Percentiles rank a stretch among this genome's conserved stretches.
These are phyloP conservation scores for Drosophila antonietae DNA, from an alignment of 2,888 invertebrate species.

Conservation along the genomic window DNA sequence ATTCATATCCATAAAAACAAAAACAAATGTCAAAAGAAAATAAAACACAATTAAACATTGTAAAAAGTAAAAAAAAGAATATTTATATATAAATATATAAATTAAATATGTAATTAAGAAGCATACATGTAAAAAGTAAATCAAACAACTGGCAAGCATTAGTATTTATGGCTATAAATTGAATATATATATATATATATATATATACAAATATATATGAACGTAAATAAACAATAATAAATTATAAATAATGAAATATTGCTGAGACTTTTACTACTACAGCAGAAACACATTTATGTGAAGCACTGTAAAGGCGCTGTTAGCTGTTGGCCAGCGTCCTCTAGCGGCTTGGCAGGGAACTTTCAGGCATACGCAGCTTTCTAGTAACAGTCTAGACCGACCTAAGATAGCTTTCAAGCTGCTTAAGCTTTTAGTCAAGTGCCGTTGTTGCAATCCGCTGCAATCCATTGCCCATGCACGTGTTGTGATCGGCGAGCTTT, in stretches of 20 bases:
- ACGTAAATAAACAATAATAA: slow-evolving; percentile 73
- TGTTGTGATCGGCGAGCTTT: slow-evolving; percentile 31
- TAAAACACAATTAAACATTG: slow-evolving; percentile 36
- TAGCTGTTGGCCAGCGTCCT: slow-evolving; percentile 3
- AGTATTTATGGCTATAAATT: slow-evolving; percentile 57
- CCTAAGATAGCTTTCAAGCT: neutral
- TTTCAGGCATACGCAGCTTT: neutral
- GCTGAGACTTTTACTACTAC: no score
- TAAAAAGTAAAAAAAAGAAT: slow-evolving; percentile 49
- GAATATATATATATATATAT: slow-evolving; percentile 35
- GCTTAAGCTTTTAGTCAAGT: slow-evolving; percentile 25
- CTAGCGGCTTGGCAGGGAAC: neutral
- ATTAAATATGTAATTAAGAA: slow-evolving; percentile 3
- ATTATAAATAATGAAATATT: slow-evolving; percentile 51
- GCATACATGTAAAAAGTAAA: slow-evolving; percentile 61
- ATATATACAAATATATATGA: slow-evolving; percentile 15
- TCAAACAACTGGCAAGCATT: slow-evolving; percentile 39
- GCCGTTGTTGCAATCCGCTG: slow-evolving; percentile 1
- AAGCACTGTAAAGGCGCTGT: neutral
- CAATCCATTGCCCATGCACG: slow-evolving; percentile 23
- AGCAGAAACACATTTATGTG: neutral
- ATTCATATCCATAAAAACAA: slow-evolving; percentile 64
- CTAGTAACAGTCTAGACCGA: no score
- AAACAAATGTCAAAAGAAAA: slow-evolving; percentile 19
- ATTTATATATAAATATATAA: slow-evolving; percentile 22